Percentiles rank a stretch among this genome's conserved stretches.
Conservation (phyloP, 2,113 vertebrate genomes). For the Gymnocephalus cernua region DNA sequence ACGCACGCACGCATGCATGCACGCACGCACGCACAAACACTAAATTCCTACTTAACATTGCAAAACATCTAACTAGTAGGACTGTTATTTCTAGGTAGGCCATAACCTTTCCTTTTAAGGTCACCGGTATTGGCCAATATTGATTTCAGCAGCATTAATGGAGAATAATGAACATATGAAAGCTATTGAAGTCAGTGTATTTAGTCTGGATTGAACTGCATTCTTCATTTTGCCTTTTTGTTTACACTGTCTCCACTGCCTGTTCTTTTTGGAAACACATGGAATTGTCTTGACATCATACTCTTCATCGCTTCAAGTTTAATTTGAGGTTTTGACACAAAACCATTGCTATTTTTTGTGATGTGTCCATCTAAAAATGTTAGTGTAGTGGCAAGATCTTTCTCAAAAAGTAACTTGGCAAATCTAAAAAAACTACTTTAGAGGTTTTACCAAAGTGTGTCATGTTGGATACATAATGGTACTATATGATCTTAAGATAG, state of each 20-base stretch:
- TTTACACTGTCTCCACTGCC: background rate
- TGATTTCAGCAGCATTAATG: conserved; percentile 3
- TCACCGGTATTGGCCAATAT: background rate
- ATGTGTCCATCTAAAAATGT: background rate
- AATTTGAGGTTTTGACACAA: background rate
- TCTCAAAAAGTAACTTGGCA: background rate
- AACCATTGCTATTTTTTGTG: background rate
- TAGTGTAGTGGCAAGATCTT: background rate
- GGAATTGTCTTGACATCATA: background rate
- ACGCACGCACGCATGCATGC: no score
- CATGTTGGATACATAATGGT: conserved; percentile 28
- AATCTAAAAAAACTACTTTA: background rate
- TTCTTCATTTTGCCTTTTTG: conserved; percentile 10
- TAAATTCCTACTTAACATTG: no score
- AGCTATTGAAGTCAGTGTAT: background rate
- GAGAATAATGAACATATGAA: background rate
- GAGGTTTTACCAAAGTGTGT: background rate
- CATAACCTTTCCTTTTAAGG: background rate
- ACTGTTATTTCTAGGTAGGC: background rate
- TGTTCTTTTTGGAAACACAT: background rate
- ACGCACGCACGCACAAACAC: no score
- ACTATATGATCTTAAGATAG: conserved; percentile 31
- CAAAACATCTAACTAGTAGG: background rate
- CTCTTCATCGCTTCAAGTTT: background rate
- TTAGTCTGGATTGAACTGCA: background rate